A percentile compares a stretch with the other conserved stretches of the same genome.
phyloP scores from a whole-genome alignment of 2,113 vertebrate genomes.

The Brachyhypopomus occidentalis region DNA sequence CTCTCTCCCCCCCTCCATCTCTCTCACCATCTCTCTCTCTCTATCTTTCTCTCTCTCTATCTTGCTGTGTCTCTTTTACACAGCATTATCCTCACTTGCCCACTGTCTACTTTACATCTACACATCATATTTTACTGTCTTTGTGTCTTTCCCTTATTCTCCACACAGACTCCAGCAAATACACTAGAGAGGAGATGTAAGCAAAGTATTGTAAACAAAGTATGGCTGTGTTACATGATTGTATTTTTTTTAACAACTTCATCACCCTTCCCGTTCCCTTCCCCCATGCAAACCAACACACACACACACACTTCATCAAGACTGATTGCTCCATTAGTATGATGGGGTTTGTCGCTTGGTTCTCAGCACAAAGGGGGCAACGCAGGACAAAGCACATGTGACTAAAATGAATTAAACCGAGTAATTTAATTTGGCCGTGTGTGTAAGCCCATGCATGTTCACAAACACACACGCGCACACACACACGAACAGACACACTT shows the following conservation, averaged over 20 bases:
- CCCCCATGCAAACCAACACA: neutral
- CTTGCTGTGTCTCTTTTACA: too few relatives aligned
- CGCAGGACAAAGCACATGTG: constrained; percentile 53
- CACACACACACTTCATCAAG: constrained; percentile 29
- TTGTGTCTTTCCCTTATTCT: too few relatives aligned
- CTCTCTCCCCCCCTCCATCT: constrained; percentile 1
- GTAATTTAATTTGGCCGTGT: constrained; percentile 61
- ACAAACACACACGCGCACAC: neutral
- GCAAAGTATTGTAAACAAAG: neutral
- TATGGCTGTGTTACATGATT: neutral
- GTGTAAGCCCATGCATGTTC: constrained; percentile 31
- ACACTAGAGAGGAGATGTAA: neutral
- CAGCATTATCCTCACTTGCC: neutral
- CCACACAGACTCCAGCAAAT: neutral
- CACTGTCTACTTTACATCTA: neutral
- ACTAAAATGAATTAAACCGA: constrained; percentile 61
- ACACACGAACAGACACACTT: neutral
- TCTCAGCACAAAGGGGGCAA: constrained; percentile 39
- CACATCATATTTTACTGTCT: neutral
- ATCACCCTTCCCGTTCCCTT: neutral
- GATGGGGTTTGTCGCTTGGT: constrained; percentile 15
- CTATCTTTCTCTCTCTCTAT: neutral
- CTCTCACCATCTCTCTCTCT: neutral
- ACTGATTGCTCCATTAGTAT: constrained; percentile 33
- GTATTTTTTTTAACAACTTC: constrained; percentile 14